A percentile compares a stretch with the other conserved stretches of the same genome.
These are phyloP conservation scores for Babylonia areolata DNA, from an alignment of 1,140 invertebrate species.

Conservation along the genomic window DNA sequence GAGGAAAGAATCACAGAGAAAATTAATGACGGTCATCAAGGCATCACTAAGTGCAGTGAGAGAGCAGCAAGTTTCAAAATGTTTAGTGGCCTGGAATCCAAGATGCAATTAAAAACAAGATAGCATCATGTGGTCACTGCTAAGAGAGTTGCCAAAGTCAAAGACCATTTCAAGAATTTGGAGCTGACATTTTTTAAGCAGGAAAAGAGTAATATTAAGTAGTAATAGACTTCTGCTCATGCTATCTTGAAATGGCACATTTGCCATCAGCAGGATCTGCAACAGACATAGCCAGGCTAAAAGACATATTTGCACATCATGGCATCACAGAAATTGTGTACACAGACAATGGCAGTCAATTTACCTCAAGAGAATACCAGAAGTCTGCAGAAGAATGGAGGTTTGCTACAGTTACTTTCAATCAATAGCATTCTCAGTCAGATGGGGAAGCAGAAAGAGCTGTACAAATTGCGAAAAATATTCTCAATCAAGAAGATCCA, in stretches of 20 bases:
- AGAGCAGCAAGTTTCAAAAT: too few species aligned
- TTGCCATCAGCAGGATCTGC: not conserved
- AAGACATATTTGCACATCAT: not conserved
- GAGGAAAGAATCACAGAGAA: not conserved
- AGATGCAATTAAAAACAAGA: not conserved
- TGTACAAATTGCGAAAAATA: not conserved
- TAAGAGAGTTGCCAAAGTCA: not conserved
- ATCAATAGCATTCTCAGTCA: not conserved
- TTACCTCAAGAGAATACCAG: not conserved
- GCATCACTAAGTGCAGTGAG: not conserved
- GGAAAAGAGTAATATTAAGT: not conserved
- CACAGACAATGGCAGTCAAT: not conserved
- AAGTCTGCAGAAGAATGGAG: not conserved
- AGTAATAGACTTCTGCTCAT: not conserved
- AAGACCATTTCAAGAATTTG: not conserved
- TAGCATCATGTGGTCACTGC: not conserved
- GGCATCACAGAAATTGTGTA: not conserved
- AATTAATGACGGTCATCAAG: not conserved
- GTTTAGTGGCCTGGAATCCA: not conserved
- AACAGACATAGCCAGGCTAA: not conserved
- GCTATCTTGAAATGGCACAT: not conserved
- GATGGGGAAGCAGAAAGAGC: not conserved
- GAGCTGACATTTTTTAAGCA: not conserved
- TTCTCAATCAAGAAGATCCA: too few species aligned
- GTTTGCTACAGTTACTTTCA: not conserved